phyloP scores from a whole-genome alignment of 2,113 vertebrate species.

The Rafetus swinhoei region DNA sequence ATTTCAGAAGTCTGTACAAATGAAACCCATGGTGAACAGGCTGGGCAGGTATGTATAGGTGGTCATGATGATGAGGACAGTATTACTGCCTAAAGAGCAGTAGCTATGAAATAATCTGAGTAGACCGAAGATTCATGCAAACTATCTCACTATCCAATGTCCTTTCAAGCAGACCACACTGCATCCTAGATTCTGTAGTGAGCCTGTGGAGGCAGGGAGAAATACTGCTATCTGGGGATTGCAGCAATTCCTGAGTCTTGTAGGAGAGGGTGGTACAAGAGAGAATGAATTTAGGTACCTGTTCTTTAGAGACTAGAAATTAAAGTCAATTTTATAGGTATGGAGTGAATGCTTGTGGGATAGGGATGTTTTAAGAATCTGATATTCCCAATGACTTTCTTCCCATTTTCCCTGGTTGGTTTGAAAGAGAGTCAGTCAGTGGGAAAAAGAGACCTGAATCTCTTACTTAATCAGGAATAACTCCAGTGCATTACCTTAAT shows the following conservation, averaged over 20 bases:
- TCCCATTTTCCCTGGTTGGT: neutral
- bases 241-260: neutral
- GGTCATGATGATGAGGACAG: neutral
- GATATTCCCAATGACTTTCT: neutral
- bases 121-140: neutral
- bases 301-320: neutral
- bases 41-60: neutral
- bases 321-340: neutral
- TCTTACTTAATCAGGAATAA: neutral
- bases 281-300: neutral
- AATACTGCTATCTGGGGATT: accelerated
- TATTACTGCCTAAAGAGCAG: neutral
- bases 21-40: neutral
- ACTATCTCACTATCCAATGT: neutral
- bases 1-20: neutral
- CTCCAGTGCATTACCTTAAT: too few relatives aligned
- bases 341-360: neutral
- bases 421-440: neutral
- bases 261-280: neutral
- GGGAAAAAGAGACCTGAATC: neutral
- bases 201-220: neutral
- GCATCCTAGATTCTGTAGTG: neutral
- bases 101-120: neutral
- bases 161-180: neutral
- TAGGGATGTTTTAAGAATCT: neutral